Percentiles rank a stretch among this genome's conserved stretches.
phyloP scores from a whole-genome alignment of 2,113 vertebrate species.

The Tor tambroides region DNA sequence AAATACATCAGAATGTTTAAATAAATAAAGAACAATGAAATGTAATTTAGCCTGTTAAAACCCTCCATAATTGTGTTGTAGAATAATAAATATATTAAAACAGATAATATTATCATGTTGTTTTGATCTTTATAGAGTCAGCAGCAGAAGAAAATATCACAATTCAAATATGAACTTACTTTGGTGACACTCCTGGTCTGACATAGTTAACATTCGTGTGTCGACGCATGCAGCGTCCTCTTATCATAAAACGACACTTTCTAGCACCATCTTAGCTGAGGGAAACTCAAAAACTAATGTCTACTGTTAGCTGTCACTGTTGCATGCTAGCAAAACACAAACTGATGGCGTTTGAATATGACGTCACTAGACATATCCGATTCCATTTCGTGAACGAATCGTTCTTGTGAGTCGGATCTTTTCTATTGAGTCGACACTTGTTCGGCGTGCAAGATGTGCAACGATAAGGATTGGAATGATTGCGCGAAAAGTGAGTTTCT shows the following conservation, averaged over 20 bases:
- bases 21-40: too few species aligned
- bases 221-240: background rate
- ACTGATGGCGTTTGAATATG: constrained; percentile 5
- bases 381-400: background rate
- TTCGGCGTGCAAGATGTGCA: background rate
- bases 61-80: background rate
- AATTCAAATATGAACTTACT: constrained; percentile 57
- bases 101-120: background rate
- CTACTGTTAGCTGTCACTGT: background rate
- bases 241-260: background rate
- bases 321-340: constrained; percentile 14
- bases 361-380: background rate
- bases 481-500: background rate
- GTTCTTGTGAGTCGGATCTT: background rate
- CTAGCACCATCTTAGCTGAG: background rate
- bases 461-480: background rate
- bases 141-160: background rate
- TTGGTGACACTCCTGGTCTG: background rate
- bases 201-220: constrained; percentile 47
- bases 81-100: background rate
- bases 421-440: background rate
- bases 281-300: background rate
- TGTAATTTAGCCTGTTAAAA: background rate
- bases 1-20: too few species aligned
- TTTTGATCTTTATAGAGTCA: background rate